Evolutionary conservation across 2,113 vertebrate genomes (phyloP).

Genomic region (Poicephalus meyeri): DNA sequence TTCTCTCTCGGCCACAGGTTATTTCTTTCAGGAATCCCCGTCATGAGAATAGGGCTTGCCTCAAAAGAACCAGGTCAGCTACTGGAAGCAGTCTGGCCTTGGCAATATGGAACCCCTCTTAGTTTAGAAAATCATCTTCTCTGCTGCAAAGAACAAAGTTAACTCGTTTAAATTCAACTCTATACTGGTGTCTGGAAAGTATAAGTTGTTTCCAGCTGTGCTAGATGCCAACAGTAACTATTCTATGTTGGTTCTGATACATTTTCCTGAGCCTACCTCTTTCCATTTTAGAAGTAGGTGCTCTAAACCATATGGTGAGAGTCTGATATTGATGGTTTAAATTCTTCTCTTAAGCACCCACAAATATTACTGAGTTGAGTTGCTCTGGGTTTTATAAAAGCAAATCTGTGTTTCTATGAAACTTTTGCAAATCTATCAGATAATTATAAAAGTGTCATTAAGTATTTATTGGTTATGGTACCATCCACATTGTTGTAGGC

Average conservation of each 20-base stretch:
- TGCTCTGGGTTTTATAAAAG: background rate
- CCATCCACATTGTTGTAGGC: background rate
- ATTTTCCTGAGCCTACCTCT: background rate
- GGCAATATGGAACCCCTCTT: background rate
- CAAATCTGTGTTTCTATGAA: background rate
- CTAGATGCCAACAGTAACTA: background rate
- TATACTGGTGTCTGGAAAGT: background rate
- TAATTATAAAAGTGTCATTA: background rate
- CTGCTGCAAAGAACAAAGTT: background rate
- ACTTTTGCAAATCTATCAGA: background rate
- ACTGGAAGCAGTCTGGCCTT: background rate
- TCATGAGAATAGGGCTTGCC: background rate
- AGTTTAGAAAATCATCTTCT: background rate
- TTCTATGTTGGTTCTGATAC: background rate
- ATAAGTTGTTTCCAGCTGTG: conserved; percentile 3
- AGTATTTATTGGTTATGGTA: background rate
- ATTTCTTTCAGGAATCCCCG: background rate
- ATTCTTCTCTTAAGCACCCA: background rate
- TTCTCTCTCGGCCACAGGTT: background rate
- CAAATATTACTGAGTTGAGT: background rate
- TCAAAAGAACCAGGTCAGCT: background rate
- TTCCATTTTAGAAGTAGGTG: background rate
- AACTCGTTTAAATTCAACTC: background rate
- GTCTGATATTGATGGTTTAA: background rate
- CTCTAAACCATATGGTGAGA: background rate